A percentile compares a stretch with the other conserved stretches of the same genome.
Conservation (phyloP, 2,797 vertebrate genomes). For the Neosilurus hyrtlii region DNA sequence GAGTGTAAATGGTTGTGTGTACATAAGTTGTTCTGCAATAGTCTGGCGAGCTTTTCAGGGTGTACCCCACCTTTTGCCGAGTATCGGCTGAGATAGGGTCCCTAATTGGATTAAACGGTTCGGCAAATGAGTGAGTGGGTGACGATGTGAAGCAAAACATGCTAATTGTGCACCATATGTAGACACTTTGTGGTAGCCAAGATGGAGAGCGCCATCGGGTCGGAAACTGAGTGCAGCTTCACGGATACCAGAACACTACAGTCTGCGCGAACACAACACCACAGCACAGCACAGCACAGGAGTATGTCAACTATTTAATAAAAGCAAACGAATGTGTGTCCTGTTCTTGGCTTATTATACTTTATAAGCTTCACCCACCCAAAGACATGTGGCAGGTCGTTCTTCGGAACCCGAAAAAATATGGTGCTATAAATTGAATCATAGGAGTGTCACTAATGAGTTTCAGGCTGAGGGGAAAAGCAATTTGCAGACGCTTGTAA, state of each 20-base stretch:
- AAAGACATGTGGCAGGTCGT: constrained; percentile 1
- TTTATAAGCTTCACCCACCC: not conserved
- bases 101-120: no score
- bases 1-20: no score
- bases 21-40: no score
- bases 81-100: no score
- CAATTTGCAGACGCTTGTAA: constrained; percentile 52
- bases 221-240: not conserved
- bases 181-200: not conserved
- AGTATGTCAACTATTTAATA: not conserved
- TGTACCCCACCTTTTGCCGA: no score
- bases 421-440: constrained; percentile 13
- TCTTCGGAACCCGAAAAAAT: not conserved
- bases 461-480: constrained; percentile 28
- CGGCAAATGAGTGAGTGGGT: no score
- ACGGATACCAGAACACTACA: not conserved
- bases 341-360: no score
- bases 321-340: not conserved
- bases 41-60: no score
- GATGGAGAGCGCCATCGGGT: not conserved
- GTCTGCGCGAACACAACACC: not conserved
- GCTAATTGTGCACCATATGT: not conserved
- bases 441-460: constrained; percentile 33
- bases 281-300: not conserved
- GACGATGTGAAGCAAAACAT: not conserved